Base-by-base conservation (phyloP, 2,888 invertebrate species). In the Drosophila eohydei region DNA sequence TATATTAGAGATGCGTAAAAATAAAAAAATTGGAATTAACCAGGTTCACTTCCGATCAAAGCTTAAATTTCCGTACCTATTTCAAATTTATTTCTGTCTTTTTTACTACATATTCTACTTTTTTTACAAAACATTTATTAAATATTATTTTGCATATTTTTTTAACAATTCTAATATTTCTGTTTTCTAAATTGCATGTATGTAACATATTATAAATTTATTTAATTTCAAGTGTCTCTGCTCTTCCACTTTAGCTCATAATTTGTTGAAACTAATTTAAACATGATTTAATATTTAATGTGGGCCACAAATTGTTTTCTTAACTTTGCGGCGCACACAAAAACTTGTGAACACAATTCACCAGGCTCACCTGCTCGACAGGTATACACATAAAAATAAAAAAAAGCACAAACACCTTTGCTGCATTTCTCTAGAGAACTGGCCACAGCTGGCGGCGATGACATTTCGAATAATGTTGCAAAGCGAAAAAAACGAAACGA, bases 381-480 rank as follows among this genome's bases (percentile, higher is more conserved):
- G 57, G 32, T 2, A 52, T 34, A n/a, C 26, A 3, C 6, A 21
- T 4, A 26, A 3, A 8, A 8, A 55, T 14, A 34, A 34, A 16
- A 11, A 40, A n/a, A 9, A 32, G 32, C 16, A 12, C 48, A 21
- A 57, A 74, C 71, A 73, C 74, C 70, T 83, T 83, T 46, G 48
- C 30, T 58, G 48, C 58, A 58, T 58, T 75, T 54, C 73, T 71
- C 83, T 26, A 41, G 78, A 66, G 80, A 71, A 38, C 26, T 56
- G 78, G 71, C 50, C 86, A 70, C 84, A 80, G 75, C 84, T 84
- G 87, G 65, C 74, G 81, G 65, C 65, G 72, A 56, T 78, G 72
- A 78, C 87, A 80, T 81, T 74, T 74, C 57, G 65, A 78, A 78
- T 79, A 81, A 76, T 77, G 67, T 66, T 65, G 54, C 26, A 63